Base-by-base conservation (phyloP, 2,113 vertebrate genomes). In the Alligator mississippiensis region DNA sequence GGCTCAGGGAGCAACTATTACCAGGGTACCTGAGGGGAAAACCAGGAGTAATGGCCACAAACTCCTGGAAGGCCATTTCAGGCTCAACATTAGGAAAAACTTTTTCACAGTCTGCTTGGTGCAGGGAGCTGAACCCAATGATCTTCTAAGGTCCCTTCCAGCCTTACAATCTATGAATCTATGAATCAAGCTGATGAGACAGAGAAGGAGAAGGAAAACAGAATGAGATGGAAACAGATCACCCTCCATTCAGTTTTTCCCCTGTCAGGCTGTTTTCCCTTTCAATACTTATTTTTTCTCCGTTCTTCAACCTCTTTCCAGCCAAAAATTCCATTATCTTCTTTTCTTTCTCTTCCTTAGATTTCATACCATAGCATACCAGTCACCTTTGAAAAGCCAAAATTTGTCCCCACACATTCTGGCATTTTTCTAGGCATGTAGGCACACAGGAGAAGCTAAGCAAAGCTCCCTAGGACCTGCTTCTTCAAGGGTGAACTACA, bases 141-240 rank as follows among this genome's bases (percentile, higher is more conserved):
- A n/a, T 62, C 47, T 47, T 47, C 8, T 9, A 47, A 47, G 47
- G 47, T 47, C 47, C 47, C 47, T 47, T 47, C 47, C 9, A 3
- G 47, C 47, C 8, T 47, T 47, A 47, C 47, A 47, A 47, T 47
- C 7, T 47, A 47, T 47, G 74, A 38, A 12, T 80, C 54, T 34
- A 62, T 17, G 59, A 85, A 47, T 25, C 2, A 10, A 62, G 72
- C 82, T 85, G 24, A 1, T 12, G 22, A 88, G 13, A 6, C 5
- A 30, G 16, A 25, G 18, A 13, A 4, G 24, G 3, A 57, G 5
- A 27, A 4, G 21, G 0, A 3, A 2, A 64, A 38, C 10, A 14
- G 38, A 47, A 74, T 25, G 22, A 74, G 34, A 47, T 22, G 47
- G 25, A 74, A 24, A 38, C 34, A 30, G n/a, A 74, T 30, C 22